A percentile compares a stretch with the other conserved stretches of the same genome.
These are phyloP conservation scores for Xylota segnis DNA, from an alignment of 2,888 invertebrate species.

Conservation along the genomic window DNA sequence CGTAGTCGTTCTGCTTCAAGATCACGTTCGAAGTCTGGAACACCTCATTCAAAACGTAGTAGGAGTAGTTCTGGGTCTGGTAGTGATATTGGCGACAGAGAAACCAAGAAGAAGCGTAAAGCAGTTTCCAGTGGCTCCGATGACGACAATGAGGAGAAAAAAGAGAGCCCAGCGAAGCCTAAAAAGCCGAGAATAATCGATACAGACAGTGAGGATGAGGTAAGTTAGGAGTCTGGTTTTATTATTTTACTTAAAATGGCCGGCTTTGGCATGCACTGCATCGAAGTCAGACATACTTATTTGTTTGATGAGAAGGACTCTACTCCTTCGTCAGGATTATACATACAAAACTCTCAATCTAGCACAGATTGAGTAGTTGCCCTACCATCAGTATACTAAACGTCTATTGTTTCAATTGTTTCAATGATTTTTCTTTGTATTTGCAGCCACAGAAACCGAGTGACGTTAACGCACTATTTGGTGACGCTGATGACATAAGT, in stretches of 20 bases:
- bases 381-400: no score
- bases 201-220: conserved; percentile 88
- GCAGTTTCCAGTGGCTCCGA: conserved; percentile 86
- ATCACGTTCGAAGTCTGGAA: conserved; percentile 81
- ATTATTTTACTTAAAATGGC: no score
- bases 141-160: conserved; percentile 78
- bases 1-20: conserved; percentile 84
- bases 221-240: no score
- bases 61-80: conserved; percentile 85
- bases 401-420: no score
- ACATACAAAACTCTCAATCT: no score
- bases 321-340: no score
- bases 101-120: conserved; percentile 82
- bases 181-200: conserved; percentile 86
- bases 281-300: no score
- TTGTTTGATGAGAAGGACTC: no score
- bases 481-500: conserved; percentile 97
- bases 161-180: conserved; percentile 82
- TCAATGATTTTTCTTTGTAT: conserved; percentile 48
- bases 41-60: conserved; percentile 79
- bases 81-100: conserved; percentile 82
- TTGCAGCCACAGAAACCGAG: conserved; percentile 77
- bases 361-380: no score
- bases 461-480: conserved; percentile 93
- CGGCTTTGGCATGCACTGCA: no score